phyloP scores from a whole-genome alignment of 2,888 invertebrate species.

The Drosophila anceps region DNA sequence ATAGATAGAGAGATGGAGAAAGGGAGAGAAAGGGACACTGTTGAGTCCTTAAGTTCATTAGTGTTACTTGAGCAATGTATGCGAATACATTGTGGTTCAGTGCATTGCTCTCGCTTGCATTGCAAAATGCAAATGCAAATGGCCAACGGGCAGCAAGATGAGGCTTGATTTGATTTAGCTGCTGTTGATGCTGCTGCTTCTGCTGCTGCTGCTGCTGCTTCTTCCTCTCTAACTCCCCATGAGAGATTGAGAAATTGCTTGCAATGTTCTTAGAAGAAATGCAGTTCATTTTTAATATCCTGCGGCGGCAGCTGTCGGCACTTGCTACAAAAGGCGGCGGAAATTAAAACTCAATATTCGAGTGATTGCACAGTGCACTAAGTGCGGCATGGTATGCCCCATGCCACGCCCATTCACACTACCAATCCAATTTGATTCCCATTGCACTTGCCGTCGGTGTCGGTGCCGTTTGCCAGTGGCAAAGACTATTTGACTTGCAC shows the following conservation, averaged over 20 bases:
- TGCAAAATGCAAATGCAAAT: slow-evolving; percentile 45
- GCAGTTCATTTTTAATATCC: slow-evolving; percentile 77
- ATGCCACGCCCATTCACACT: slow-evolving; percentile 8
- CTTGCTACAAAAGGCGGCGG: slow-evolving; percentile 64
- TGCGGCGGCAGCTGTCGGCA: slow-evolving; percentile 71
- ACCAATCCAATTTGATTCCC: slow-evolving; percentile 14
- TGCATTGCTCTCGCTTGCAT: slow-evolving; percentile 3
- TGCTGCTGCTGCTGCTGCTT: slow-evolving; percentile 3
- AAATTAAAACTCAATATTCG: slow-evolving; percentile 80
- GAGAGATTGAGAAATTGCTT: slow-evolving; percentile 23
- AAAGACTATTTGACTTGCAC: slow-evolving; percentile 70
- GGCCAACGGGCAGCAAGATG: slow-evolving; percentile 15
- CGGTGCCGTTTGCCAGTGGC: slow-evolving; percentile 9
- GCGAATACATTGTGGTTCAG: slow-evolving; percentile 26
- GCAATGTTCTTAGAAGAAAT: slow-evolving; percentile 52
- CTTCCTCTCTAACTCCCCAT: slow-evolving; percentile 1
- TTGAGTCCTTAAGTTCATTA: slow-evolving; percentile 66
- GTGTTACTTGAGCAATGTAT: slow-evolving; percentile 44
- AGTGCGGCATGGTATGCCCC: slow-evolving; percentile 30
- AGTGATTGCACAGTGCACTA: slow-evolving; percentile 64
- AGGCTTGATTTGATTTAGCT: slow-evolving; percentile 30
- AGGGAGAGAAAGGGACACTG: slow-evolving; percentile 1
- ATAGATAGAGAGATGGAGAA: not conserved
- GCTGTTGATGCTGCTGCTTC: slow-evolving; percentile 11
- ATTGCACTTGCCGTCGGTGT: slow-evolving; percentile 8